These are phyloP conservation scores for Scaptodrosophila lebanonensis DNA, from an alignment of 1,140 invertebrate genomes.

Conservation along the genomic window DNA sequence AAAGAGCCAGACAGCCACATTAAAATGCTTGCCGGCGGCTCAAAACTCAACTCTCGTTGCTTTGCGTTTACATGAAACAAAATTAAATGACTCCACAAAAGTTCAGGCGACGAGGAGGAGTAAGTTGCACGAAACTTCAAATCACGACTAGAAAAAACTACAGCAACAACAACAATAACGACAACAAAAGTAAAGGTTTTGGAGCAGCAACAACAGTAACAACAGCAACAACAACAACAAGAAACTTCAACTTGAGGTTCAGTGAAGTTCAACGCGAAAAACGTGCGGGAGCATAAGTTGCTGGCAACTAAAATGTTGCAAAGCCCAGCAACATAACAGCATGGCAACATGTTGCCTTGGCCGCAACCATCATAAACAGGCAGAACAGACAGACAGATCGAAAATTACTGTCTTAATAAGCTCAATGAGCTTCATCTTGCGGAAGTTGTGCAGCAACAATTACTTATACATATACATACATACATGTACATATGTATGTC, in stretches of 20 bases:
- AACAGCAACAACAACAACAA: slow-evolving; percentile 21
- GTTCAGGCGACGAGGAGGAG: slow-evolving; percentile 47
- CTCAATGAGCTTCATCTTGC: slow-evolving; percentile 50
- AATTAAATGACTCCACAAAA: slow-evolving; percentile 70
- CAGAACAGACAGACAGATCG: slow-evolving; percentile 69
- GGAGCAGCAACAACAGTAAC: slow-evolving; percentile 24
- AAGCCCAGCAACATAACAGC: background rate
- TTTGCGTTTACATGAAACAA: slow-evolving; percentile 43
- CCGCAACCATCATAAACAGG: slow-evolving; percentile 50
- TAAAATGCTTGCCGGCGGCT: slow-evolving; percentile 46
- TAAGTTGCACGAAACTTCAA: slow-evolving; percentile 72
- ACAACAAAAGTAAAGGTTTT: slow-evolving; percentile 48
- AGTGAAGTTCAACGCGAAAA: slow-evolving; percentile 73
- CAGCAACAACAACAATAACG: slow-evolving; percentile 18
- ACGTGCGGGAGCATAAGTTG: slow-evolving; percentile 67
- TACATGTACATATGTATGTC: too few relatives aligned
- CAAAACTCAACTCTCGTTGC: slow-evolving; percentile 29
- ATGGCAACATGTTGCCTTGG: slow-evolving; percentile 21
- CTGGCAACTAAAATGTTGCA: slow-evolving; percentile 21
- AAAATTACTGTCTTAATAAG: slow-evolving; percentile 53
- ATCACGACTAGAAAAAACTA: slow-evolving; percentile 52
- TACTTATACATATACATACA: too few relatives aligned
- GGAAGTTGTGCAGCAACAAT: too few relatives aligned
- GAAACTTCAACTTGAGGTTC: slow-evolving; percentile 62
- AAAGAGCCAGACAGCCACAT: slow-evolving; percentile 36